These are phyloP conservation scores for Erebia epiphron DNA, from an alignment of 2,888 invertebrate species.

Conservation along the genomic window DNA sequence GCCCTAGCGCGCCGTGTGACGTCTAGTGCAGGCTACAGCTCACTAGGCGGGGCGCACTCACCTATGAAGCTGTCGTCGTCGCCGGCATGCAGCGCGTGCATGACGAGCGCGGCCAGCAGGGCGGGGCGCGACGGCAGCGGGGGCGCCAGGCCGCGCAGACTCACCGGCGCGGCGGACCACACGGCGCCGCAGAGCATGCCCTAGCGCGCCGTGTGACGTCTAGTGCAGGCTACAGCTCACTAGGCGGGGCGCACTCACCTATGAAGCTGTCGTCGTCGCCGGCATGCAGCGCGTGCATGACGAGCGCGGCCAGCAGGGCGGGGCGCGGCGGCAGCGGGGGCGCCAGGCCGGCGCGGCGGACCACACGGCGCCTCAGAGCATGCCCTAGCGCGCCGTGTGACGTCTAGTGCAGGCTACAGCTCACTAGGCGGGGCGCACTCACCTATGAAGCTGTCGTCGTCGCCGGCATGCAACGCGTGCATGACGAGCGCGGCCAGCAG, in stretches of 20 bases:
- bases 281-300: conserved; percentile 80
- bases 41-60: conserved; percentile 43
- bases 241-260: conserved; percentile 60
- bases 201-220: conserved; percentile 51
- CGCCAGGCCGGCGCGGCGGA: conserved; percentile 82
- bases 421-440: neutral
- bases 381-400: conserved; percentile 59
- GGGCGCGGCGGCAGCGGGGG: conserved; percentile 84
- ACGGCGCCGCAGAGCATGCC: conserved; percentile 80
- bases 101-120: conserved; percentile 78
- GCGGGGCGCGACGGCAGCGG: conserved; percentile 84
- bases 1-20: conserved; percentile 56
- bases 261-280: conserved; percentile 86
- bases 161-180: conserved; percentile 79
- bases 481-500: conserved; percentile 79
- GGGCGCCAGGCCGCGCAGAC: conserved; percentile 84
- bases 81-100: conserved; percentile 79
- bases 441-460: conserved; percentile 87
- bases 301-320: conserved; percentile 77
- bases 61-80: conserved; percentile 87
- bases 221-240: no score
- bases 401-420: neutral
- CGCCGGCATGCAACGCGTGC: conserved; percentile 80
- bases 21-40: neutral
- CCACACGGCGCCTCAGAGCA: conserved; percentile 80